phyloP scores from a whole-genome alignment of 2,888 invertebrate genomes.

The Tachina fera region DNA sequence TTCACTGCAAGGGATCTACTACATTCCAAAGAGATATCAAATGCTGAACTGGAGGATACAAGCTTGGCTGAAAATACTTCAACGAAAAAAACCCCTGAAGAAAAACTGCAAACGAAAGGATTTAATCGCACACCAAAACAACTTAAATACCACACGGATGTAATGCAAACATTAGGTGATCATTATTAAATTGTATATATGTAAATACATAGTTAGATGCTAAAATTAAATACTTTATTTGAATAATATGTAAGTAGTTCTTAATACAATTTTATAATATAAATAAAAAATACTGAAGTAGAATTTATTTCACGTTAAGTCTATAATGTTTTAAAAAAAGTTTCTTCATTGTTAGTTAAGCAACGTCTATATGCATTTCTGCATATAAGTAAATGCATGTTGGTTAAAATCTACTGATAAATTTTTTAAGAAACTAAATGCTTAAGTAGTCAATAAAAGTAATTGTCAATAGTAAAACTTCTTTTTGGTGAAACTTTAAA shows the following conservation, averaged over 20 bases:
- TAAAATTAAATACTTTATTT: background rate
- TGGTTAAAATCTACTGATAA: too few relatives aligned
- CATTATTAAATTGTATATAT: background rate
- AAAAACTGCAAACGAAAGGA: background rate
- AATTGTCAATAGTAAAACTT: too few relatives aligned
- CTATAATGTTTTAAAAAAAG: too few relatives aligned
- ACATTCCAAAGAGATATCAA: background rate
- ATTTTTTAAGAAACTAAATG: too few relatives aligned
- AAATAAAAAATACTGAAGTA: too few relatives aligned
- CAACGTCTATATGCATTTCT: too few relatives aligned
- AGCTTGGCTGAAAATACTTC: background rate
- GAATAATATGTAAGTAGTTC: background rate
- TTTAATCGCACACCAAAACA: constrained; percentile 57
- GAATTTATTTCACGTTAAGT: too few relatives aligned
- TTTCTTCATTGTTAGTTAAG: too few relatives aligned
- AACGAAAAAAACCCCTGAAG: background rate
- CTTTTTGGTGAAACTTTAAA: too few relatives aligned
- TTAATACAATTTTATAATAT: too few relatives aligned
- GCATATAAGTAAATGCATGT: too few relatives aligned
- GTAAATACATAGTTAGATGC: background rate
- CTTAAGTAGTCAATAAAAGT: too few relatives aligned
- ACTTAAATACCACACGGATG: constrained; percentile 76
- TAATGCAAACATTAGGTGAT: constrained; percentile 75
- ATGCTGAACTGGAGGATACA: background rate
- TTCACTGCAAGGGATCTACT: background rate